Evolutionary conservation across 2,888 invertebrate genomes (phyloP).

Genomic region (Nemotelus nigrinus): DNA sequence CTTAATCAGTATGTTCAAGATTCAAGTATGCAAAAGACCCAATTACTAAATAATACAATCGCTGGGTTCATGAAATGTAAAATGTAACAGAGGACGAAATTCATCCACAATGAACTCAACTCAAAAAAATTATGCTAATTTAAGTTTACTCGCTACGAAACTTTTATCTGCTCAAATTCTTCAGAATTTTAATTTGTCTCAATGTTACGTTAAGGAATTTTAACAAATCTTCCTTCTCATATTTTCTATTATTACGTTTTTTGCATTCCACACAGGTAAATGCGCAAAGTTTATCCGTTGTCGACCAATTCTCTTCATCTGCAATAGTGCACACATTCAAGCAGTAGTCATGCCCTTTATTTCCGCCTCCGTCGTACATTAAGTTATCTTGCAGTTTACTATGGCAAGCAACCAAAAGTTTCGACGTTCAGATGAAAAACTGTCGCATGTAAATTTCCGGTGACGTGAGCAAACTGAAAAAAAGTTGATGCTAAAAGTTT

Average conservation of each 20-base stretch:
- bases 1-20: too few relatives aligned
- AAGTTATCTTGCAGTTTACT: slow-evolving; percentile 22
- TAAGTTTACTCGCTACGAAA: too few relatives aligned
- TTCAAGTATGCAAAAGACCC: too few relatives aligned
- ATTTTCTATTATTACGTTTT: not conserved
- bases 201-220: not conserved
- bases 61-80: too few relatives aligned
- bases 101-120: too few relatives aligned
- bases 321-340: too few relatives aligned
- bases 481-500: slow-evolving; percentile 41
- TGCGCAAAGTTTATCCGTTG: slow-evolving; percentile 15
- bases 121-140: too few relatives aligned
- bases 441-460: slow-evolving; percentile 44
- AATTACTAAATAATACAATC: too few relatives aligned
- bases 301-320: slow-evolving; percentile 9
- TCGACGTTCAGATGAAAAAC: slow-evolving; percentile 38
- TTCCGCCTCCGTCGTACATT: slow-evolving; percentile 21
- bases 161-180: not conserved
- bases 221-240: not conserved
- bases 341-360: not conserved
- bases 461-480: slow-evolving; percentile 42
- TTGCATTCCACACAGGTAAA: not conserved
- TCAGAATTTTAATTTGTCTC: slow-evolving; percentile 4
- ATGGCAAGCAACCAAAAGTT: slow-evolving; percentile 28
- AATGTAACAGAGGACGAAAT: too few relatives aligned